Percentiles rank a stretch among this genome's conserved stretches.
Conservation (phyloP, 2,888 invertebrate genomes). For the Leptarthrus brevirostris region DNA sequence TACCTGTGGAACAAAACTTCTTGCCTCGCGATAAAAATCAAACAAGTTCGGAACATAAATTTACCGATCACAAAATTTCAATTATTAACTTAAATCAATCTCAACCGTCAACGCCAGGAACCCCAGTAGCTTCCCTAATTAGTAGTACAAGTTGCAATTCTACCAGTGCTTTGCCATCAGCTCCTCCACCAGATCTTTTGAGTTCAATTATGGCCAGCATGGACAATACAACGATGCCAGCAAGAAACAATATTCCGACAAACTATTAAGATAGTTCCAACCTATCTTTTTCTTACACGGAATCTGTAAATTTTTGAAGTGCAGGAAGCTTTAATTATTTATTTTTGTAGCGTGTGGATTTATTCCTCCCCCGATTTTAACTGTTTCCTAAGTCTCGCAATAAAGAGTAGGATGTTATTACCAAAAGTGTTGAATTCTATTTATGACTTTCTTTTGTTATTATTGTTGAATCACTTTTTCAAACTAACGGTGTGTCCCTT, state of each 20-base stretch:
- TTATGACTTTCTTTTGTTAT: neutral
- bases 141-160: constrained; percentile 16
- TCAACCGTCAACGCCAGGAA: constrained; percentile 54
- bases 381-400: constrained; percentile 17
- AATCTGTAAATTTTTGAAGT: neutral
- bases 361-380: neutral
- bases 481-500: too few species aligned
- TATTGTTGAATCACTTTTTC: too few species aligned
- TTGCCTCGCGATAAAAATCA: neutral
- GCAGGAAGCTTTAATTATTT: constrained; percentile 45
- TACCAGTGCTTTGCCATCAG: constrained; percentile 45
- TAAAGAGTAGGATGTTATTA: neutral
- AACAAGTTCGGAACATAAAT: constrained; percentile 49
- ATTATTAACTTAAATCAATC: constrained; percentile 54
- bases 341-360: constrained; percentile 23
- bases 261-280: constrained; percentile 34
- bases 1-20: constrained; percentile 30
- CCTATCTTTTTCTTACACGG: neutral
- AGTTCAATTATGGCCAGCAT: constrained; percentile 67
- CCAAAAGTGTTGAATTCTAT: neutral
- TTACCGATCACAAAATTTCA: constrained; percentile 55
- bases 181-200: constrained; percentile 61
- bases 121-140: neutral
- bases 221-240: constrained; percentile 60
- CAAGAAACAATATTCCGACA: constrained; percentile 55